These are phyloP conservation scores for Stegana nigrithorax DNA, from an alignment of 2,888 invertebrate genomes.

Conservation along the genomic window DNA sequence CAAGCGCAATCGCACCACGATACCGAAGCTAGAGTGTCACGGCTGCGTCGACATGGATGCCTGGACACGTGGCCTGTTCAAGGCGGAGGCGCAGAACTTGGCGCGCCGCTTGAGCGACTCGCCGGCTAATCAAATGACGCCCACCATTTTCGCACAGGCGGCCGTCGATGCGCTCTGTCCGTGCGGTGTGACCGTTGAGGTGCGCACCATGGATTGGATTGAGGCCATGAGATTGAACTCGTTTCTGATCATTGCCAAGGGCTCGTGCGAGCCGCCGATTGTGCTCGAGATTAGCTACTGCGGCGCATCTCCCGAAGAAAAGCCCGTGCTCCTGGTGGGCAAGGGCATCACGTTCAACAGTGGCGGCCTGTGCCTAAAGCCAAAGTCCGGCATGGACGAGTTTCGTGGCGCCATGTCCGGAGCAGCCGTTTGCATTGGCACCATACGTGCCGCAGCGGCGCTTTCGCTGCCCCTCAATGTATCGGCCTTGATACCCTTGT, in stretches of 20 bases:
- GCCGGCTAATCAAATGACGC: constrained; percentile 82
- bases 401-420: constrained; percentile 73
- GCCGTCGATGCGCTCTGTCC: constrained; percentile 75
- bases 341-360: constrained; percentile 72
- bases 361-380: constrained; percentile 60
- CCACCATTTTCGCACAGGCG: constrained; percentile 77
- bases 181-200: constrained; percentile 70
- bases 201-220: constrained; percentile 72
- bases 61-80: constrained; percentile 76
- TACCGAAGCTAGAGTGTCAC: constrained; percentile 71
- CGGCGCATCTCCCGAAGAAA: constrained; percentile 66
- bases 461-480: constrained; percentile 72
- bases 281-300: constrained; percentile 72
- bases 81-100: constrained; percentile 81
- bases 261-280: constrained; percentile 71
- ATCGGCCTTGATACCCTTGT: constrained; percentile 66
- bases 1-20: constrained; percentile 65
- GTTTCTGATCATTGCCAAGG: constrained; percentile 67
- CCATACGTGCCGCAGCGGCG: constrained; percentile 70
- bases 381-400: constrained; percentile 45
- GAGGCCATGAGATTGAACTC: constrained; percentile 71
- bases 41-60: constrained; percentile 70
- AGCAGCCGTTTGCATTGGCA: constrained; percentile 72
- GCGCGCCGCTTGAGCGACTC: constrained; percentile 77
- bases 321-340: constrained; percentile 72